These are phyloP conservation scores for Chouioia cunea DNA, from an alignment of 2,888 invertebrate genomes.

Conservation along the genomic window DNA sequence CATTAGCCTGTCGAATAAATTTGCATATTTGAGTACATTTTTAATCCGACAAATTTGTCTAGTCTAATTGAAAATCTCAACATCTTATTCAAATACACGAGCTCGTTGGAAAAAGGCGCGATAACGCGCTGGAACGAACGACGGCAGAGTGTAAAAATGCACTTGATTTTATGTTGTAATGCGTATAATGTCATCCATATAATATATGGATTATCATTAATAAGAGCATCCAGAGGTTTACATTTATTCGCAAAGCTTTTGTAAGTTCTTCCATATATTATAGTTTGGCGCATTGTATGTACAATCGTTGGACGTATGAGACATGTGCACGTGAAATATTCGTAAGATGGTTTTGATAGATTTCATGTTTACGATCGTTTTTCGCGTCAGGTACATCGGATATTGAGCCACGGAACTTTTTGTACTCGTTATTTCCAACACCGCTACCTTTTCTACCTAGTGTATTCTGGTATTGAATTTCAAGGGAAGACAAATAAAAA, in stretches of 20 bases:
- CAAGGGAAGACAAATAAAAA: too few species aligned
- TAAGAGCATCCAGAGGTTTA: not conserved
- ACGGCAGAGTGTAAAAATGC: not conserved
- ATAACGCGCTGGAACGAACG: too few species aligned
- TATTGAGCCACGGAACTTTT: slow-evolving; percentile 3
- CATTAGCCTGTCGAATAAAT: too few species aligned
- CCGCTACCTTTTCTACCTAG: too few species aligned
- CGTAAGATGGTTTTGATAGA: not conserved
- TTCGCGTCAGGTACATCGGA: not conserved
- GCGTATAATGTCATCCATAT: not conserved
- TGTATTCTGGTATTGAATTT: too few species aligned
- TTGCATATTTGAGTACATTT: too few species aligned
- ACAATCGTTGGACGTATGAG: not conserved
- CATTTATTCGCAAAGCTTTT: not conserved
- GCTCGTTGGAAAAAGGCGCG: too few species aligned
- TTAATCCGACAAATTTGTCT: too few species aligned
- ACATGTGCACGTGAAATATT: not conserved
- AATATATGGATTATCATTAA: slow-evolving; percentile 4
- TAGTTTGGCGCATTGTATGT: not conserved
- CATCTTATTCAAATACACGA: too few species aligned
- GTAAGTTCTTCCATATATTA: not conserved
- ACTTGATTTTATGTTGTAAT: not conserved
- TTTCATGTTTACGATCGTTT: slow-evolving; percentile 23
- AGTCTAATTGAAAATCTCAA: too few species aligned
- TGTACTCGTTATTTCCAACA: too few species aligned